Evolutionary conservation across 2,888 invertebrate genomes (phyloP).

Genomic region (Clistopyga incitator): DNA sequence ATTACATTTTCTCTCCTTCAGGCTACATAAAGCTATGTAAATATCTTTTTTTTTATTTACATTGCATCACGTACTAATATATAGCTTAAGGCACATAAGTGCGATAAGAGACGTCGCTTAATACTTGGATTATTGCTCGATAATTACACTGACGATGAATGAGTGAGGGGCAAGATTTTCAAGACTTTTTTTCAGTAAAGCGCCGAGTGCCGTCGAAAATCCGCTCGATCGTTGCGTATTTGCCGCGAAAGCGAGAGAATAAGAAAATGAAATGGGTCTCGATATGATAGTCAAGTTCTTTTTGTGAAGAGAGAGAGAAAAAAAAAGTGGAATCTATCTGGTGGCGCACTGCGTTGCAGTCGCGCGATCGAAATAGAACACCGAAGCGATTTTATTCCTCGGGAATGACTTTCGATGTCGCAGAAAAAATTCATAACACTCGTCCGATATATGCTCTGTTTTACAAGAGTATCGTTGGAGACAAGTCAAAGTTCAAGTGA

Average conservation of each 20-base stretch:
- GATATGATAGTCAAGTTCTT: background rate
- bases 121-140: slow-evolving; percentile 33
- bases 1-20: background rate
- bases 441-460: slow-evolving; percentile 8
- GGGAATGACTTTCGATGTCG: slow-evolving; percentile 32
- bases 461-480: slow-evolving; percentile 59
- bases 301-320: background rate
- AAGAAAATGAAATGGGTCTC: background rate
- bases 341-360: slow-evolving; percentile 12
- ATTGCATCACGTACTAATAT: slow-evolving; percentile 6
- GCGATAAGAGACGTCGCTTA: background rate
- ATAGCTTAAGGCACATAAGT: background rate
- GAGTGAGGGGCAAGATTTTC: background rate
- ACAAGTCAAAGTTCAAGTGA: slow-evolving; percentile 63
- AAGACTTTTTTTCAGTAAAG: background rate
- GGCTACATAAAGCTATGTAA: slow-evolving; percentile 42
- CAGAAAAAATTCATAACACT: slow-evolving; percentile 31
- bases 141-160: background rate
- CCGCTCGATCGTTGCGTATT: slow-evolving; percentile 14
- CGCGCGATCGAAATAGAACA: background rate
- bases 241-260: slow-evolving; percentile 3
- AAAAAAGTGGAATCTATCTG: slow-evolving; percentile 28
- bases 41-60: slow-evolving; percentile 45
- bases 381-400: slow-evolving; percentile 16
- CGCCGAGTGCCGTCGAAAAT: slow-evolving; percentile 19